Conservation (phyloP, 37 sponge, comb jelly and placozoan genomes). For the Spongia lamella region DNA sequence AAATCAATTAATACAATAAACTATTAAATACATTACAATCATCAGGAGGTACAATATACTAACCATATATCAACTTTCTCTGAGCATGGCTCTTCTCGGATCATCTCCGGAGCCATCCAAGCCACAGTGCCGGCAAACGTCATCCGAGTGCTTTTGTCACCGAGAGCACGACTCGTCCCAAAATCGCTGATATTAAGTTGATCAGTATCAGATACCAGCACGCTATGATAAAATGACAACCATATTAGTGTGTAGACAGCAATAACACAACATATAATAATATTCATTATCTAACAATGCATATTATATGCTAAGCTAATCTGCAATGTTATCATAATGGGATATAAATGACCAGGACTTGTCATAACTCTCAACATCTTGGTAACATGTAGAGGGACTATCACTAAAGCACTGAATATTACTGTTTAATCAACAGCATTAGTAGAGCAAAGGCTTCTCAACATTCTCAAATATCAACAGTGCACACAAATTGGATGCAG, state of each 20-base stretch:
- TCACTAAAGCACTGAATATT: too few relatives aligned
- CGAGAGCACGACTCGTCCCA: slow-evolving; percentile 68
- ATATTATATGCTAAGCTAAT: too few relatives aligned
- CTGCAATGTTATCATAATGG: too few relatives aligned
- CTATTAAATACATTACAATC: too few relatives aligned
- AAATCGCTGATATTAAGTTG: slow-evolving; percentile 82
- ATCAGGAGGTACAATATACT: not conserved
- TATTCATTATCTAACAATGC: not conserved
- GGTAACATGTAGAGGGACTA: too few relatives aligned
- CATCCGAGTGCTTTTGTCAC: slow-evolving; percentile 81
- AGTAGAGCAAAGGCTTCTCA: too few relatives aligned
- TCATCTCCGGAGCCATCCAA: slow-evolving; percentile 92
- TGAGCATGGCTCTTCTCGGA: slow-evolving; percentile 74
- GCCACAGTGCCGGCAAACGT: slow-evolving; percentile 84
- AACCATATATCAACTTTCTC: slow-evolving; percentile 88
- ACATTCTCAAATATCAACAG: too few relatives aligned
- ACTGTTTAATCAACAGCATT: too few relatives aligned
- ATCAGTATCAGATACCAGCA: slow-evolving; percentile 62
- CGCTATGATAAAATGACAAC: slow-evolving; percentile 29
- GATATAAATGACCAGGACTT: too few relatives aligned
- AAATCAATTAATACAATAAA: too few relatives aligned
- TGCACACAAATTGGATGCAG: too few relatives aligned
- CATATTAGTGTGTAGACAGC: not conserved
- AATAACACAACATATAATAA: slow-evolving; percentile 1
- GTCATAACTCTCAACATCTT: too few relatives aligned